Base-by-base conservation (phyloP, 1,140 invertebrate species). In the Cotesia vestalis region DNA sequence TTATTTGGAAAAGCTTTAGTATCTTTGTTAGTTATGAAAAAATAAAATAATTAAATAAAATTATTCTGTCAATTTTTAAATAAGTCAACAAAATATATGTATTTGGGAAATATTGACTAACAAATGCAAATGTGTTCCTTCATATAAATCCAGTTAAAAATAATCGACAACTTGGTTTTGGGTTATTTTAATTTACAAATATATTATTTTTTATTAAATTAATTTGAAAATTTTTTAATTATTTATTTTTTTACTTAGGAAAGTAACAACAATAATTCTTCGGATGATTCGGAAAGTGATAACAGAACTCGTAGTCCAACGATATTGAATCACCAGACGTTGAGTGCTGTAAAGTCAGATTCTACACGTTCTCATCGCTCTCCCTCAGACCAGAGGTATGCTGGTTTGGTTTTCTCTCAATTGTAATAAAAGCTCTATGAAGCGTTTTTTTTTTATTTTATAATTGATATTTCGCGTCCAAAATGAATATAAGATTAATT, bases 231-330 rank as follows among this genome's bases (percentile, higher is more conserved):
- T 64, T 40, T 63, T 64, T 35, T 52, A 14, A 53, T 38, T 4
- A 64, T 53, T 53, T 14, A 64, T 71, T 66, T 57, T 14, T 81
- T 81, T 82, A 79, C 79, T 63, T 82, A 87, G 85, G 85, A 86
- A 66, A 86, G 85, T 76, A 86, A 86, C 78, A 86, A 85, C 78
- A 87, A 86, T 73, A 83, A 86, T 78, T 85, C 84, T 0, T 84
- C 83, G 6, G 81, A 81, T 14, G 80, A 82, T 12, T 82, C 83
- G 4, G 81, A 75, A 55, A 85, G 79, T 60, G 84, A 83, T 60
- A 72, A 79, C 1, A 66, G 73, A 17, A 80, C 80, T n/a, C 62
- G 60, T 1, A 64, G 53, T 36, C 68, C 68, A 51, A 61, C 27
- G 12, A 51, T 40, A 17, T 71, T 17, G 51, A 17, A 14, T 17